Evolutionary conservation across 2,113 vertebrate genomes (phyloP), one percentile per base, ranked within the genome.

Genomic region (Oenanthe melanoleuca): DNA sequence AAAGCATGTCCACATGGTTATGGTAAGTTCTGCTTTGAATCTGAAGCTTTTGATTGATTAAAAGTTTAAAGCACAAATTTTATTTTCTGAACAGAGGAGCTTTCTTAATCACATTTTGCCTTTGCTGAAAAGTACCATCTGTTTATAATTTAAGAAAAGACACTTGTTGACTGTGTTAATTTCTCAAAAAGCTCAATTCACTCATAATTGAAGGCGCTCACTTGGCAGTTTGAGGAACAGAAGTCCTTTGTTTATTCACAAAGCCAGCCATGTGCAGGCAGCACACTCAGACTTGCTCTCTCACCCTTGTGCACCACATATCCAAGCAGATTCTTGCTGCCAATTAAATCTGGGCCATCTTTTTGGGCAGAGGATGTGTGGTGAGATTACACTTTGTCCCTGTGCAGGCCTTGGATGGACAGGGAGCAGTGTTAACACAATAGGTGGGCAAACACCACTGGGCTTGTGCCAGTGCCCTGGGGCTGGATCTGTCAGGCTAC

Each of bases 171-270:
- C 37, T 31, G 40, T 14, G 8, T 82, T 85, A 49, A 63, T 94
- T 85, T 92, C 75, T 75, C 64, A 77, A 63, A 88, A 92, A 81
- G 31, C 47, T 87, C 50, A 73, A 45, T 80, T 87, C 11, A 82
- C 23, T 81, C 56, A 14, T 44, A 87, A 84, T 63, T 63, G 56
- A 73, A 56, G 69, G 65, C 31, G 3, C 14, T 88, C 34, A 22
- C n/a, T 53, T 73, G 67, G 57, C 77, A 73, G 69, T 29, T 34
- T 38, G 60, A 73, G 19, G 67, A 92, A 37, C 28, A 79, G 33
- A 60, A 81, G 34, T 60, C 37, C 47, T 85, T 84, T 34, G 31
- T 80, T 71, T 70, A 34, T 40, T 83, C 63, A 74, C n/a, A 57
- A 73, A 74, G 59, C 4, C 6, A 84, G 24, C 55, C 12, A 3